A percentile compares a stretch with the other conserved stretches of the same genome.
These are phyloP conservation scores for Diloba caeruleocephala DNA, from an alignment of 2,888 invertebrate genomes.

Conservation along the genomic window DNA sequence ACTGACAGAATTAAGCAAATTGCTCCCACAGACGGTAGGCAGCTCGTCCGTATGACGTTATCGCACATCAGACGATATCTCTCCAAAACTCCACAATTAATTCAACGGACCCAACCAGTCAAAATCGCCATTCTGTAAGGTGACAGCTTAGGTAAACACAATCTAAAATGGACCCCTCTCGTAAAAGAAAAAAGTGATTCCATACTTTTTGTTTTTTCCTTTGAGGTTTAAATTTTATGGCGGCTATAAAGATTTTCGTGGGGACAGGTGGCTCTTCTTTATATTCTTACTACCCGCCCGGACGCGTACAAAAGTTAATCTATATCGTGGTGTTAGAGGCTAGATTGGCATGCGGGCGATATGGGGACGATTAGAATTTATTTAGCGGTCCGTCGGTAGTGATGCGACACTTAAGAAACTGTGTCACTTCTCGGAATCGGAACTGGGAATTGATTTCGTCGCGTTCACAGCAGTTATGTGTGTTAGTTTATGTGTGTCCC, in stretches of 20 bases:
- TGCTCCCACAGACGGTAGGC: slow-evolving; percentile 74
- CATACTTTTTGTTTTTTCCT: slow-evolving; percentile 83
- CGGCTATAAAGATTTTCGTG: slow-evolving; percentile 88
- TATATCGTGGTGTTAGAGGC: slow-evolving; percentile 75
- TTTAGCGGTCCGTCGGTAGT: slow-evolving; percentile 87
- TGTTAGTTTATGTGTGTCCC: slow-evolving; percentile 80
- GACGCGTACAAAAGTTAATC: slow-evolving; percentile 71
- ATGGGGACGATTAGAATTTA: slow-evolving; percentile 83
- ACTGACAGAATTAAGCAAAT: slow-evolving; percentile 81
- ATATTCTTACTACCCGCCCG: slow-evolving; percentile 81
- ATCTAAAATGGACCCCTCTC: slow-evolving; percentile 84
- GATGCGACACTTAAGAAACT: slow-evolving; percentile 88
- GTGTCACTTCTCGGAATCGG: slow-evolving; percentile 88
- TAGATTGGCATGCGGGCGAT: slow-evolving; percentile 76
- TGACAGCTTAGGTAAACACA: slow-evolving; percentile 89
- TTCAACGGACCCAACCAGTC: slow-evolving; percentile 82
- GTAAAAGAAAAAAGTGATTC: slow-evolving; percentile 76
- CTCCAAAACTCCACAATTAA: slow-evolving; percentile 84
- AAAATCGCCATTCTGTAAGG: slow-evolving; percentile 87
- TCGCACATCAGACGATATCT: slow-evolving; percentile 84
- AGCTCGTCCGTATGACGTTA: slow-evolving; percentile 72
- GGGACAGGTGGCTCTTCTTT: slow-evolving; percentile 89
- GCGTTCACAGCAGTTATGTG: slow-evolving; percentile 86
- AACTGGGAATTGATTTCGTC: slow-evolving; percentile 87
- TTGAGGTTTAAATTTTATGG: slow-evolving; percentile 88